Percentiles rank a stretch among this genome's conserved stretches.
These are phyloP conservation scores for Paracentrotus lividus DNA, from an alignment of 53 echinoderm and acorn worm genomes.

Conservation along the genomic window DNA sequence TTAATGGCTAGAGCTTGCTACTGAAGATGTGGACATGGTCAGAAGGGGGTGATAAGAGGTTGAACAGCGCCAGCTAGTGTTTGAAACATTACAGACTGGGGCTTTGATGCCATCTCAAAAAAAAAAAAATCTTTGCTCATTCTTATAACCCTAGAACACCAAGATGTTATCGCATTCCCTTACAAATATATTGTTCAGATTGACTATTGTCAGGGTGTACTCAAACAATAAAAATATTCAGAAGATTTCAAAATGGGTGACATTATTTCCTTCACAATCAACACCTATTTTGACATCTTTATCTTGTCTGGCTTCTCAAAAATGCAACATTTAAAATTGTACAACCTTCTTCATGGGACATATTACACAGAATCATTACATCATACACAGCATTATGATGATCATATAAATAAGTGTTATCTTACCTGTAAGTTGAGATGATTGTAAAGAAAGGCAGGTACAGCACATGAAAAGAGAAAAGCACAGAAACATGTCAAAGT, in stretches of 20 bases:
- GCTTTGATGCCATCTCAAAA: neutral
- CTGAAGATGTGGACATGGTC: constrained; percentile 57
- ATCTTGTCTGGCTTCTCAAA: neutral
- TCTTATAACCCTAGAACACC: neutral
- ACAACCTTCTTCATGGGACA: neutral
- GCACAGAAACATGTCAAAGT: neutral
- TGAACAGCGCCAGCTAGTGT: constrained; percentile 53
- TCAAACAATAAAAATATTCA: neutral
- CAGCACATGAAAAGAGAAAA: constrained; percentile 57
- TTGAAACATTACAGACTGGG: constrained; percentile 13
- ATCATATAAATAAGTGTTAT: constrained; percentile 10
- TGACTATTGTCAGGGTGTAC: neutral
- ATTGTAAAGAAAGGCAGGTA: neutral
- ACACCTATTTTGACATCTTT: neutral
- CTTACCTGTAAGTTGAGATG: constrained; percentile 44
- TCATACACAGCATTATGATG: neutral
- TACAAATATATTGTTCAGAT: neutral
- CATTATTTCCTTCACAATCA: neutral
- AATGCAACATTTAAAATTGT: neutral
- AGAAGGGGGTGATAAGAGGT: neutral
- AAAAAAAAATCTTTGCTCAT: no score
- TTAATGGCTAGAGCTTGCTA: constrained; percentile 23
- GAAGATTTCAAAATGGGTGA: neutral
- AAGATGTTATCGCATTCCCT: neutral
- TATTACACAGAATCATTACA: neutral